Conservation (phyloP, 2,888 invertebrate species). For the Thera obeliscata region DNA sequence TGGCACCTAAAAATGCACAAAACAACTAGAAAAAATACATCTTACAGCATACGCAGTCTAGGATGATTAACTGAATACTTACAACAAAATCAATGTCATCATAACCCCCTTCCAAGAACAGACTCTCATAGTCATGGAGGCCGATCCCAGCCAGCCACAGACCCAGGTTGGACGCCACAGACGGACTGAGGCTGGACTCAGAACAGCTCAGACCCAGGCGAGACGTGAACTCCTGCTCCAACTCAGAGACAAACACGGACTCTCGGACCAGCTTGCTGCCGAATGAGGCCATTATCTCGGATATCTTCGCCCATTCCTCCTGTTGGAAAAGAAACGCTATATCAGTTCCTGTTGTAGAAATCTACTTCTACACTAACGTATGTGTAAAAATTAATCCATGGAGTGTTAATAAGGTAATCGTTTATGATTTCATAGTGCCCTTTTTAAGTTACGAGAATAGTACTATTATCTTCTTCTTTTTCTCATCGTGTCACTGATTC, state of each 20-base stretch:
- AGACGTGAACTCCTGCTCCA: constrained; percentile 91
- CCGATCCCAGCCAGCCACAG: constrained; percentile 92
- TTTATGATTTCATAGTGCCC: background rate
- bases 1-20: background rate
- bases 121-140: constrained; percentile 92
- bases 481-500: too few species aligned
- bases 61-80: constrained; percentile 68
- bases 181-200: constrained; percentile 85
- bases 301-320: constrained; percentile 98
- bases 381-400: background rate
- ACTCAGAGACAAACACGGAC: constrained; percentile 90
- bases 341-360: background rate
- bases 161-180: constrained; percentile 87
- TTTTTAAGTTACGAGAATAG: too few species aligned
- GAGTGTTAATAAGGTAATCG: background rate
- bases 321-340: constrained; percentile 63
- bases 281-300: constrained; percentile 97
- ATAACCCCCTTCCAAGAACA: constrained; percentile 93
- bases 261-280: constrained; percentile 92
- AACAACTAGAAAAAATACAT: background rate
- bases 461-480: too few species aligned
- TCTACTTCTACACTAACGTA: background rate
- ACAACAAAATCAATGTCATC: constrained; percentile 97
- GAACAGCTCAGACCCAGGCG: constrained; percentile 86
- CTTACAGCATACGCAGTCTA: background rate